These are phyloP conservation scores for Tridacna gigas DNA, from an alignment of 2,888 invertebrate species.

Conservation along the genomic window DNA sequence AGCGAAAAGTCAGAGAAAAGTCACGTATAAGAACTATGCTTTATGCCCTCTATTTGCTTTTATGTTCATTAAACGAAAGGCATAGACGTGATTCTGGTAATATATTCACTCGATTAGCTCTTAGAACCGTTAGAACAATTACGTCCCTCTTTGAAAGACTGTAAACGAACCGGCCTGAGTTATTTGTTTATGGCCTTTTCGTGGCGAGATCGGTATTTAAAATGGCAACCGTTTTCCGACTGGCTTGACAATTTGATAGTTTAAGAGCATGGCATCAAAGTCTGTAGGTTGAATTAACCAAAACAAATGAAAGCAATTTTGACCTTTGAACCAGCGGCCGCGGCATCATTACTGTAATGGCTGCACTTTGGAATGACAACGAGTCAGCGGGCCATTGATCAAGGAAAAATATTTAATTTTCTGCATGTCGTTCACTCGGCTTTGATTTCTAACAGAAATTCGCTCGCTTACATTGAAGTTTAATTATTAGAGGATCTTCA, in stretches of 20 bases:
- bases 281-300: constrained; percentile 32
- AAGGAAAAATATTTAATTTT: constrained; percentile 50
- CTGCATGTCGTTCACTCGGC: constrained; percentile 19
- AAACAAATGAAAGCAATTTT: constrained; percentile 49
- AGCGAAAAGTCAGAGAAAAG: constrained; percentile 13
- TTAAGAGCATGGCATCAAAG: constrained; percentile 51
- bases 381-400: constrained; percentile 51
- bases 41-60: constrained; percentile 3
- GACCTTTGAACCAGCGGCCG: constrained; percentile 60
- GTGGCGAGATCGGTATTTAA: constrained; percentile 45
- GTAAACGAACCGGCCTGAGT: constrained; percentile 51
- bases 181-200: constrained; percentile 39
- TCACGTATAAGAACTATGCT: constrained; percentile 21
- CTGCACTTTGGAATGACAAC: constrained; percentile 56
- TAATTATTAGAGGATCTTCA: constrained; percentile 51
- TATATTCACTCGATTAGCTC: constrained; percentile 26
- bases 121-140: constrained; percentile 34
- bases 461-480: constrained; percentile 23
- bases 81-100: constrained; percentile 26
- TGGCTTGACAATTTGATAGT: constrained; percentile 39
- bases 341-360: constrained; percentile 44
- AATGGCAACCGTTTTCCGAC: constrained; percentile 28
- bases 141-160: constrained; percentile 35
- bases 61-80: constrained; percentile 22
- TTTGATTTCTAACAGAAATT: constrained; percentile 33